These are phyloP conservation scores for Ellobius talpinus DNA, from an alignment of 2,113 vertebrate genomes.

Conservation along the genomic window DNA sequence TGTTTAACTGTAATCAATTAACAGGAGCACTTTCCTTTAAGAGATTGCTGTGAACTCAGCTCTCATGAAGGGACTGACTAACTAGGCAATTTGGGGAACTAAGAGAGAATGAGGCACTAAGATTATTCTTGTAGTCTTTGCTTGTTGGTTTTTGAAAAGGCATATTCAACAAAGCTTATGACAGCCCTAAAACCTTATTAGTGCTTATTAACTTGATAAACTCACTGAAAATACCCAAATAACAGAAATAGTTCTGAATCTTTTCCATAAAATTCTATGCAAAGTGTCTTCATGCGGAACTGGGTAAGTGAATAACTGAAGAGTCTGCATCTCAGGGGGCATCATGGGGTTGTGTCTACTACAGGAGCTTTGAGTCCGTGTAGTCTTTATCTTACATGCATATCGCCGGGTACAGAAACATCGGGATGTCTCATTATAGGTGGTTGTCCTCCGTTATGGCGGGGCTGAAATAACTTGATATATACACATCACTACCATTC, in stretches of 20 bases:
- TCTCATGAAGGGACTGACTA: slow-evolving; percentile 1
- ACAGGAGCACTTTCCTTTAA: not conserved
- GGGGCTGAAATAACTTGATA: not conserved
- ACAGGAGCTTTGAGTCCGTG: not conserved
- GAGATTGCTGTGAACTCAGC: not conserved
- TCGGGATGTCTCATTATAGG: not conserved
- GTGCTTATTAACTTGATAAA: slow-evolving; percentile 32
- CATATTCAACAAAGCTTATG: not conserved
- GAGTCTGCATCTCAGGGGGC: not conserved
- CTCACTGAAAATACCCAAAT: slow-evolving; percentile 12
- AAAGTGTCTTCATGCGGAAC: not conserved
- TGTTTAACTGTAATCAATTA: not conserved
- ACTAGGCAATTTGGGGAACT: not conserved
- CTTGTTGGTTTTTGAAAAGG: not conserved
- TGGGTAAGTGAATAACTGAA: slow-evolving; percentile 4
- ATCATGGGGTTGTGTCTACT: not conserved
- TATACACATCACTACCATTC: slow-evolving; percentile 37
- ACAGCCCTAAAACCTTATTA: slow-evolving; percentile 5
- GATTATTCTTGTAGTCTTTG: not conserved
- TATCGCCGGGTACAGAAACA: slow-evolving; percentile 30
- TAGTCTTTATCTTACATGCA: not conserved
- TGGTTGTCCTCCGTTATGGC: not conserved
- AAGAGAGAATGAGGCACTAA: not conserved
- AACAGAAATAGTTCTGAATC: slow-evolving; percentile 35
- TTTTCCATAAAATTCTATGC: not conserved